Percentiles rank a stretch among this genome's conserved stretches.
phyloP scores from a whole-genome alignment of 2,797 vertebrate genomes.

The Megalops cyprinoides region DNA sequence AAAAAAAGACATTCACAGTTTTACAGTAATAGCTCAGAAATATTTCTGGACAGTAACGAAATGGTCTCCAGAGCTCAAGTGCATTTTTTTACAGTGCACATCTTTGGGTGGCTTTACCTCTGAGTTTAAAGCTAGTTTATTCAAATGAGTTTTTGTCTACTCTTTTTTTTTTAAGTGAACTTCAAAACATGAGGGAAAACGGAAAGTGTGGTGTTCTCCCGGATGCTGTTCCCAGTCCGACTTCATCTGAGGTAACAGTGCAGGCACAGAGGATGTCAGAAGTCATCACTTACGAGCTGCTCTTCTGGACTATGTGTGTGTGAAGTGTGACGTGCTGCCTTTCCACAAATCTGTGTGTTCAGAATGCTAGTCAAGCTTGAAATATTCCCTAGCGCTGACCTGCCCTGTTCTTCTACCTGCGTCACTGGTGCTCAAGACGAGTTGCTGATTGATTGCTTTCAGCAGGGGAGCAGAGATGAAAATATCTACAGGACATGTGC shows the following conservation, averaged over 20 bases:
- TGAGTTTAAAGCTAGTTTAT: neutral
- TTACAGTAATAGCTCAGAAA: neutral
- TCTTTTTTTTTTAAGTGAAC: neutral
- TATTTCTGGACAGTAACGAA: neutral
- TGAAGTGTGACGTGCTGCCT: slow-evolving; percentile 13
- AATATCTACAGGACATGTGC: slow-evolving; percentile 69
- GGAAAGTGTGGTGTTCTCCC: neutral
- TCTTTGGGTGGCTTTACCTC: neutral
- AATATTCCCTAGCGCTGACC: slow-evolving; percentile 71
- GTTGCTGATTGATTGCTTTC: slow-evolving; percentile 80
- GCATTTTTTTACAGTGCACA: neutral
- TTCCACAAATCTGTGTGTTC: slow-evolving; percentile 62
- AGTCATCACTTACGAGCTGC: slow-evolving; percentile 41
- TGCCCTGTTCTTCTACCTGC: slow-evolving; percentile 71
- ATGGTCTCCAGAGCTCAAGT: neutral
- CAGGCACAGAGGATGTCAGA: slow-evolving; percentile 47
- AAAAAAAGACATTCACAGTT: no score
- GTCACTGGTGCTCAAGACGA: slow-evolving; percentile 75
- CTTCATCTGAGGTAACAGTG: slow-evolving; percentile 39
- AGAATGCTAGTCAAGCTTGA: slow-evolving; percentile 62
- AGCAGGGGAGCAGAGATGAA: slow-evolving; percentile 72
- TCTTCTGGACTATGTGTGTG: slow-evolving; percentile 21
- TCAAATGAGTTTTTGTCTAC: neutral
- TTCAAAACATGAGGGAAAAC: neutral
- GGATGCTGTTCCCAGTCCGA: slow-evolving; percentile 19